Conservation (phyloP, 2,113 vertebrate genomes). For the Hemichromis elongatus region DNA sequence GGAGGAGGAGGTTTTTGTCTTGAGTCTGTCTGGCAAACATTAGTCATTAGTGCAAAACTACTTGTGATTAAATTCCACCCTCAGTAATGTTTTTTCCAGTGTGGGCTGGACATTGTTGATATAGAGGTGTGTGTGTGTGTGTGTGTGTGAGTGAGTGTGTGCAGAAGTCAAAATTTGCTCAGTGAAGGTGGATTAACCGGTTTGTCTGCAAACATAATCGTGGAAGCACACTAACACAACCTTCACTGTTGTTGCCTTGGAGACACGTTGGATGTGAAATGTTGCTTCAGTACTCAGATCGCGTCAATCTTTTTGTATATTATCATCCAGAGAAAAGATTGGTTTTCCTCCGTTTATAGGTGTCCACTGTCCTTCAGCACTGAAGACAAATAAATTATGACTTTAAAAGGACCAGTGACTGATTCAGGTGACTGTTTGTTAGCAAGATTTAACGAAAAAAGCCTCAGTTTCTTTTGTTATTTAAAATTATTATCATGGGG, state of each 20-base stretch:
- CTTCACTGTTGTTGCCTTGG: slow-evolving; percentile 49
- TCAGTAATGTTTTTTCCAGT: background rate
- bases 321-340: background rate
- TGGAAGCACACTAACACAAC: background rate
- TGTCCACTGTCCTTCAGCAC: background rate
- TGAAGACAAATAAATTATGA: background rate
- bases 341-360: background rate
- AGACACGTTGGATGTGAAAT: slow-evolving; percentile 11
- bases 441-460: background rate
- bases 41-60: background rate
- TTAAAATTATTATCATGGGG: background rate
- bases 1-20: background rate
- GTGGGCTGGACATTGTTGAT: background rate
- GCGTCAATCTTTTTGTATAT: background rate
- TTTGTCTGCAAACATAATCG: slow-evolving; percentile 39
- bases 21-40: background rate
- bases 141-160: background rate
- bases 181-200: slow-evolving; percentile 3
- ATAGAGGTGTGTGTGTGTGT: background rate
- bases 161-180: background rate
- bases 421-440: background rate
- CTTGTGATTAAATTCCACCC: background rate
- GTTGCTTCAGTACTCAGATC: background rate
- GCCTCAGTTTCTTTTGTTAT: background rate
- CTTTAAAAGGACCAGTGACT: background rate